Percentiles rank a stretch among this genome's conserved stretches.
These are phyloP conservation scores for Euphydryas editha DNA, from an alignment of 2,888 invertebrate genomes.

Conservation along the genomic window DNA sequence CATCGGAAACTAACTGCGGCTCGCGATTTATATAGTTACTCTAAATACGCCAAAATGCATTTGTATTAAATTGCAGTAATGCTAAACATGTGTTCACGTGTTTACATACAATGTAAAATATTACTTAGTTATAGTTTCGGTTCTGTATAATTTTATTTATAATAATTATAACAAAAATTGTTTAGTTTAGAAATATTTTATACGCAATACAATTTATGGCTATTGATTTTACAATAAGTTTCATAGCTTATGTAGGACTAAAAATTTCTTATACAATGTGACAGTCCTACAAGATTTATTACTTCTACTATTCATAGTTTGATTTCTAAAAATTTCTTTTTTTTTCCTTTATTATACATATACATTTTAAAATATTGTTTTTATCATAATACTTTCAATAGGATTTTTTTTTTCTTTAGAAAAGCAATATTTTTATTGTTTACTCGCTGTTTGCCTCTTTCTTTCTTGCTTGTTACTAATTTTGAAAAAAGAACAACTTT, in stretches of 20 bases:
- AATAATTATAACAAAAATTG: background rate
- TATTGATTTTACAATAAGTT: background rate
- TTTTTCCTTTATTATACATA: too few relatives aligned
- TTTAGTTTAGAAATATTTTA: background rate
- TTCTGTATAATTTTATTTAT: constrained; percentile 11
- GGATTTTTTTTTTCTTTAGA: too few relatives aligned
- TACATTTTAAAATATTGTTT: too few relatives aligned
- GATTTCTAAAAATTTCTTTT: background rate
- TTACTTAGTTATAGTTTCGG: constrained; percentile 1
- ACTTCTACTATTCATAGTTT: background rate
- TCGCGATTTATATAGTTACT: constrained; percentile 57
- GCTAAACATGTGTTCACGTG: constrained; percentile 53
- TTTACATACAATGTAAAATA: constrained; percentile 23
- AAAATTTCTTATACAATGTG: background rate
- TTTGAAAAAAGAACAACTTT: too few relatives aligned
- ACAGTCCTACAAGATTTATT: background rate
- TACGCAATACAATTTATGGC: background rate
- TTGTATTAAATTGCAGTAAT: constrained; percentile 66
- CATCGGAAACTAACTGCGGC: constrained; percentile 74
- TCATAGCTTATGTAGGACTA: background rate
- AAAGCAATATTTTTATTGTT: too few relatives aligned
- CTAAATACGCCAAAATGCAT: constrained; percentile 26
- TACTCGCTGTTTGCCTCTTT: too few relatives aligned
- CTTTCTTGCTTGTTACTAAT: too few relatives aligned
- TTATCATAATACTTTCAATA: too few relatives aligned